Conservation (phyloP, 2,797 vertebrate genomes). For the Mallotus villosus region DNA sequence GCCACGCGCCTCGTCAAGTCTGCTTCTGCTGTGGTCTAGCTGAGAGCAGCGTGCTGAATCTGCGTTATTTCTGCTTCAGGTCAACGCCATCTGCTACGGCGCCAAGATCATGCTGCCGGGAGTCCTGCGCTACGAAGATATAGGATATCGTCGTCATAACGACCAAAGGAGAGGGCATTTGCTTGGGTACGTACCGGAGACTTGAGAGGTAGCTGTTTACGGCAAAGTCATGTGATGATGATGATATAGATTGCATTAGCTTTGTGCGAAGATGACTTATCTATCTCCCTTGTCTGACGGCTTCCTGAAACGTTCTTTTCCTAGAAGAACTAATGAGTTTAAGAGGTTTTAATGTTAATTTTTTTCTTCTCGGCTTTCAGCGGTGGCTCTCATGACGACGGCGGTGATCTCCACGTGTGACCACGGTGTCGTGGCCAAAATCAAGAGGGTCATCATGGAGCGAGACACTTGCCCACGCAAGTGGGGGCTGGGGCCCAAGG, state of each 20-base stretch:
- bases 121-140: conserved; percentile 92
- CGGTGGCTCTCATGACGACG: conserved; percentile 93
- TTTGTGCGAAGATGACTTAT: conserved; percentile 72
- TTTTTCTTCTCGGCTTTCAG: conserved; percentile 58
- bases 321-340: not conserved
- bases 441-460: conserved; percentile 99
- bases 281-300: conserved; percentile 81
- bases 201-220: not conserved
- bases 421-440: conserved; percentile 93
- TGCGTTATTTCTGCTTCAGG: conserved; percentile 64
- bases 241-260: conserved; percentile 57
- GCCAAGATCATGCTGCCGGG: conserved; percentile 98
- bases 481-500: conserved; percentile 96
- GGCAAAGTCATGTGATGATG: conserved; percentile 72
- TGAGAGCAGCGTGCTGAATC: not conserved
- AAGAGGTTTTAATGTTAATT: no score
- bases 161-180: conserved; percentile 95
- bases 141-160: conserved; percentile 96
- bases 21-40: not conserved
- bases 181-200: conserved; percentile 77
- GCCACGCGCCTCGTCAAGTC: conserved; percentile 94
- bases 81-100: conserved; percentile 97
- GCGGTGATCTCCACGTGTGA: conserved; percentile 97
- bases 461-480: conserved; percentile 94
- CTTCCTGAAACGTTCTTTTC: conserved; percentile 2